phyloP scores from a whole-genome alignment of 1,140 invertebrate species.

The Protaetia brevitarsis region DNA sequence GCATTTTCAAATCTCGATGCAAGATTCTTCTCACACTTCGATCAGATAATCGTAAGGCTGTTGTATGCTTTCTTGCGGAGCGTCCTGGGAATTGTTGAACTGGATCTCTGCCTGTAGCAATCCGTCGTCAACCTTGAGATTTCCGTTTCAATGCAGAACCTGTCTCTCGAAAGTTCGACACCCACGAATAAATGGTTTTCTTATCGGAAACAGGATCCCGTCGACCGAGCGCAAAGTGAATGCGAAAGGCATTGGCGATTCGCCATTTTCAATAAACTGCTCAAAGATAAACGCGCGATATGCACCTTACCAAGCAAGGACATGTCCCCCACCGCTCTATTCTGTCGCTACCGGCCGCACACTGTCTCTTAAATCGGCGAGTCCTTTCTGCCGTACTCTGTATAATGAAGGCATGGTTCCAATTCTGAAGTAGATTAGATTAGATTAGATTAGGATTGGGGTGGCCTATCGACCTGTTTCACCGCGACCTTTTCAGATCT shows the following conservation, averaged over 20 bases:
- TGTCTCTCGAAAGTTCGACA: conserved; percentile 32
- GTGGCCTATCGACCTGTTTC: no score
- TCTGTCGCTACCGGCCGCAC: no score
- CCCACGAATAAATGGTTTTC: conserved; percentile 28
- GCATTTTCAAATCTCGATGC: conserved; percentile 20
- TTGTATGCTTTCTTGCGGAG: conserved; percentile 29
- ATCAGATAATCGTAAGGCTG: conserved; percentile 26
- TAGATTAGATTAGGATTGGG: no score
- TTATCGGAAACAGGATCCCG: conserved; percentile 15
- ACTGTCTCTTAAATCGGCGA: no score
- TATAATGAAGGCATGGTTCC: no score
- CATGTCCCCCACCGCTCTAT: no score
- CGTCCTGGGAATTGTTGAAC: conserved; percentile 27
- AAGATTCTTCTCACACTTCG: conserved; percentile 27
- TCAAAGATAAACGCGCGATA: conserved; percentile 19
- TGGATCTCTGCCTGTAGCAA: conserved; percentile 28
- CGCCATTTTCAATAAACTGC: conserved; percentile 7
- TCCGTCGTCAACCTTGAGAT: conserved; percentile 28
- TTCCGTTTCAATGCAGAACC: conserved; percentile 33
- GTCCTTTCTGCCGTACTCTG: no score
- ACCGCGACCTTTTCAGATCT: no score
- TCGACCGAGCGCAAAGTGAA: conserved; percentile 22
- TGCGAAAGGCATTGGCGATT: conserved; percentile 20
- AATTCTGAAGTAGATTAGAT: no score
- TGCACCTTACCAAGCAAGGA: no score